phyloP scores from a whole-genome alignment of 2,113 vertebrate species.

The Lethenteron reissneri region DNA sequence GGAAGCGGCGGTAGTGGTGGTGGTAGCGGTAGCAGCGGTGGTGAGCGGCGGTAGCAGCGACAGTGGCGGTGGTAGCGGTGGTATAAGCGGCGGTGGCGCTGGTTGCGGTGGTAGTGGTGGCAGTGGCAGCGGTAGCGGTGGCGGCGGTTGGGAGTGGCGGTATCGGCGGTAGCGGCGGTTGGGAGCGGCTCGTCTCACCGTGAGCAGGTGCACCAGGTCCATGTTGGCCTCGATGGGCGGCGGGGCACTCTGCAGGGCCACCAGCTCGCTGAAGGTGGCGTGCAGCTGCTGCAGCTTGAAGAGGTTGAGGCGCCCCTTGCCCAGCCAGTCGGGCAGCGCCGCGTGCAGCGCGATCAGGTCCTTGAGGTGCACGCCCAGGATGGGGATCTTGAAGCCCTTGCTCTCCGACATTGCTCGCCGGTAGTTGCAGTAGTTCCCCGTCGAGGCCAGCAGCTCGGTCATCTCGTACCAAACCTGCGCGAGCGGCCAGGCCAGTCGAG shows the following conservation, averaged over 20 bases:
- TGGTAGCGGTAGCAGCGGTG: too few species aligned
- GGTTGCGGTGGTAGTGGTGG: too few species aligned
- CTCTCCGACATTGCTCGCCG: constrained; percentile 50
- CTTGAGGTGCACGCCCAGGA: constrained; percentile 79
- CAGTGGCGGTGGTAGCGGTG: too few species aligned
- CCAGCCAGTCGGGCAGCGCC: constrained; percentile 66
- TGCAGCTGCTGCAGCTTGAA: constrained; percentile 69
- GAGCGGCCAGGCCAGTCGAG: neutral
- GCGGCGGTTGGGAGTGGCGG: too few species aligned
- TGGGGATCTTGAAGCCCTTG: constrained; percentile 67
- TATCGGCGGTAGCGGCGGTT: too few species aligned
- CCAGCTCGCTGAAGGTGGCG: constrained; percentile 63
- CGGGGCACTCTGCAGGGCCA: constrained; percentile 60
- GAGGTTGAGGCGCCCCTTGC: constrained; percentile 63
- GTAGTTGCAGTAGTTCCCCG: constrained; percentile 75
- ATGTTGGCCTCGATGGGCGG: constrained; percentile 70
- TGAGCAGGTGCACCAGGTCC: constrained; percentile 74
- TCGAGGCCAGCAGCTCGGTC: constrained; percentile 79
- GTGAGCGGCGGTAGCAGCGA: too few species aligned
- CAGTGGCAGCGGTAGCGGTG: too few species aligned
- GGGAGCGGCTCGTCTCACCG: constrained; percentile 25
- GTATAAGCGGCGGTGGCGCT: too few species aligned
- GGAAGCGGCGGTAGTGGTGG: too few species aligned
- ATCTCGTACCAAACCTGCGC: constrained; percentile 65
- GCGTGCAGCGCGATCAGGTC: constrained; percentile 74